A percentile compares a stretch with the other conserved stretches of the same genome.
Evolutionary conservation across 2,888 invertebrate genomes (phyloP).

Genomic region (Lepas anatifera): DNA sequence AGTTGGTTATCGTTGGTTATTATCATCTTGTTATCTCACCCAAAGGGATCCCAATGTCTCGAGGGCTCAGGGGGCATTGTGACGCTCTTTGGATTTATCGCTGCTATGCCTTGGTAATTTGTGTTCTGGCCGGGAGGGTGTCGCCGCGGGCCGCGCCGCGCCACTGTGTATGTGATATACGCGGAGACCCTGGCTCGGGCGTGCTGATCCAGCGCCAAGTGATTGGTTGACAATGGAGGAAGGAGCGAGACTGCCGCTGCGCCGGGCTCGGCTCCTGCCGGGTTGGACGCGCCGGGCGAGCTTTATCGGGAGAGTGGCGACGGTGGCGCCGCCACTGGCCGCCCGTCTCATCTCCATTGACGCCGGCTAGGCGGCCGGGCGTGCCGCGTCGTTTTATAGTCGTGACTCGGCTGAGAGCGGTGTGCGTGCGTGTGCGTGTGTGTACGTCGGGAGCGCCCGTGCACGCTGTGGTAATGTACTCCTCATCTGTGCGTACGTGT

Average conservation of each 20-base stretch:
- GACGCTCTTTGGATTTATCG: conserved; percentile 28
- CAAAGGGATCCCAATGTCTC: conserved; percentile 30
- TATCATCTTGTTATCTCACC: too few species aligned
- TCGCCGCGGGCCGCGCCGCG: not conserved
- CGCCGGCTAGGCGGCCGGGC: not conserved
- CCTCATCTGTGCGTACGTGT: conserved; percentile 8
- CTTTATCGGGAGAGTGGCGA: too few species aligned
- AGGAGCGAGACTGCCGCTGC: too few species aligned
- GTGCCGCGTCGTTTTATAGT: not conserved
- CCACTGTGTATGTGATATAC: not conserved
- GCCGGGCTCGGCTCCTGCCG: too few species aligned
- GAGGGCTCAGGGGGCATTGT: conserved; percentile 31
- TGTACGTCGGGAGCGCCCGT: not conserved
- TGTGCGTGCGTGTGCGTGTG: not conserved
- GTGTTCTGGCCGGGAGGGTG: not conserved
- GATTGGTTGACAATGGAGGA: too few species aligned
- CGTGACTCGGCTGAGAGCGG: too few species aligned
- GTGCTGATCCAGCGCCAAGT: not conserved
- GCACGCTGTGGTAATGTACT: conserved; percentile 2
- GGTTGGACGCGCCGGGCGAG: too few species aligned
- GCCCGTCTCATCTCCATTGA: not conserved
- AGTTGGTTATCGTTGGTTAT: too few species aligned
- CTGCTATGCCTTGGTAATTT: conserved; percentile 14
- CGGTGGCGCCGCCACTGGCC: too few species aligned
- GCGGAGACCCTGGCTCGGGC: too few species aligned